Conservation (phyloP, 37 sponge, comb jelly and placozoan genomes). For the Axinella damicornis region DNA sequence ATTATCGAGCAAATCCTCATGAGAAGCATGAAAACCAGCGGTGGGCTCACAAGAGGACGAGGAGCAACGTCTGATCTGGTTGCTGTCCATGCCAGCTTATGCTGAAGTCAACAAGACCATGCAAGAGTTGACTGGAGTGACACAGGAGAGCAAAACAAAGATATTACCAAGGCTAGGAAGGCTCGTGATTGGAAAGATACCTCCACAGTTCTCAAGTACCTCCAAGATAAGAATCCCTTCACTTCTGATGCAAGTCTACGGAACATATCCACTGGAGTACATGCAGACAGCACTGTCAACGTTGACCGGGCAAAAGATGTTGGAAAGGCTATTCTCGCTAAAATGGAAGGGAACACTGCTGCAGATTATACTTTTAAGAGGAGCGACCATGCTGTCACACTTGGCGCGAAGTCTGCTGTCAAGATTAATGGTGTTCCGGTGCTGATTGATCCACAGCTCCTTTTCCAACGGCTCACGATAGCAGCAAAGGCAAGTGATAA, state of each 20-base stretch:
- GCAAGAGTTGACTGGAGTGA: conserved; percentile 52
- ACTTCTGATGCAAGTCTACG: conserved; percentile 41
- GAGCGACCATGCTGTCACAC: conserved; percentile 39
- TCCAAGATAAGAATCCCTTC: conserved; percentile 19
- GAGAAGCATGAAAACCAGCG: conserved; percentile 62
- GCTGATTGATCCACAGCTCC: conserved; percentile 43
- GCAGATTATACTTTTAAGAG: conserved; percentile 48
- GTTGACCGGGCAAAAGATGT: conserved; percentile 16
- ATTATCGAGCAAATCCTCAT: conserved; percentile 58
- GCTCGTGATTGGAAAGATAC: conserved; percentile 63
- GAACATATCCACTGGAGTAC: conserved; percentile 41
- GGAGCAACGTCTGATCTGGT: conserved; percentile 31
- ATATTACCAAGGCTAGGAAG: conserved; percentile 54
- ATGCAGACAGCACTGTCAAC: conserved; percentile 32
- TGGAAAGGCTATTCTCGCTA: conserved; percentile 23
- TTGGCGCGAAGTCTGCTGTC: conserved; percentile 14
- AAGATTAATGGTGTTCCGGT: conserved; percentile 17
- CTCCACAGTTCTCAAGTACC: conserved; percentile 35
- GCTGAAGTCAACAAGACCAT: conserved; percentile 43
- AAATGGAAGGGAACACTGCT: conserved; percentile 46
- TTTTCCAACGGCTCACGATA: conserved; percentile 42
- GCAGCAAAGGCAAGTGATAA: conserved; percentile 44
- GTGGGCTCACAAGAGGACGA: conserved; percentile 30
- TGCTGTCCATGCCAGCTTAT: conserved; percentile 56
- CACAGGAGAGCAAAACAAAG: conserved; percentile 59